These are phyloP conservation scores for Cygnus buccinator DNA, from an alignment of 2,113 vertebrate species.

Conservation along the genomic window DNA sequence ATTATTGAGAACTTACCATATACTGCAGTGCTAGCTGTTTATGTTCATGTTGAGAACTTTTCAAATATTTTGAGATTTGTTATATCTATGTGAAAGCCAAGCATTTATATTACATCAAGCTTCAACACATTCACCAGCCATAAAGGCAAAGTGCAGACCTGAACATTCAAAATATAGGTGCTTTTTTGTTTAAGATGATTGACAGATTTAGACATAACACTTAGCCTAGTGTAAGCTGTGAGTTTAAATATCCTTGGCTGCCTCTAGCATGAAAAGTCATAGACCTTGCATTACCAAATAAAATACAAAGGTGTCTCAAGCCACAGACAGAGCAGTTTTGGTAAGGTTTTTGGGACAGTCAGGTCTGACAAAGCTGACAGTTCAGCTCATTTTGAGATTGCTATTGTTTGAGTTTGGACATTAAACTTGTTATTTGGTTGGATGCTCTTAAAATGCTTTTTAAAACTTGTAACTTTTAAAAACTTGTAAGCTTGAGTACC, in stretches of 20 bases:
- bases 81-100: neutral
- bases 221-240: neutral
- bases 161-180: neutral
- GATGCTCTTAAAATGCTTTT: neutral
- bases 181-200: neutral
- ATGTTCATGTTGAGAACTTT: neutral
- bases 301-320: conserved; percentile 7
- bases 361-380: neutral
- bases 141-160: neutral
- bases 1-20: neutral
- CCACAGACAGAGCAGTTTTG: neutral
- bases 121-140: neutral
- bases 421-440: neutral
- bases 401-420: neutral
- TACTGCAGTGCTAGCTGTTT: neutral
- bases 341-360: neutral
- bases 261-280: neutral
- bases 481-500: neutral
- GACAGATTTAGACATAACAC: neutral
- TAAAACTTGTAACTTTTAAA: neutral
- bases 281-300: neutral
- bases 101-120: neutral
- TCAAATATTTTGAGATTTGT: neutral
- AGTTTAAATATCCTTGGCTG: neutral
- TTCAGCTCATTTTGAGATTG: neutral